A percentile compares a stretch with the other conserved stretches of the same genome.
phyloP scores from a whole-genome alignment of 2,113 vertebrate species.

The Ciconia stormi region DNA sequence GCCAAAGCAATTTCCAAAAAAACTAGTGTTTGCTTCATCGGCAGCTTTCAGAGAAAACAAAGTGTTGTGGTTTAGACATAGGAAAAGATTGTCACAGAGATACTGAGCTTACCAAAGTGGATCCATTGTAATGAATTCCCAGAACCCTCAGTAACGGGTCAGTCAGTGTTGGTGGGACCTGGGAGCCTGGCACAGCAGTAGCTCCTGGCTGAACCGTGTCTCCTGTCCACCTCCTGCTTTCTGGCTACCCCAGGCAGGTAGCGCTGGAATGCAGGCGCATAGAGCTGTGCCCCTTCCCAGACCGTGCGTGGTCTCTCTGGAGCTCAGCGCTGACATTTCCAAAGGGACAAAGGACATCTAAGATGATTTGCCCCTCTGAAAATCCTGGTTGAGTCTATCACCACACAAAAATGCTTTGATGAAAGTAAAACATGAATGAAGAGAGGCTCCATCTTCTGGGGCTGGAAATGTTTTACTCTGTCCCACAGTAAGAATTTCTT shows the following conservation, averaged over 20 bases:
- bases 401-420: not conserved
- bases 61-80: not conserved
- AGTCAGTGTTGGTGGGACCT: not conserved
- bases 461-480: not conserved
- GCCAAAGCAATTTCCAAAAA: not conserved
- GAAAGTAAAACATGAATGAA: not conserved
- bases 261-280: not conserved
- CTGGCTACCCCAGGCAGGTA: not conserved
- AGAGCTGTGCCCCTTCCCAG: not conserved
- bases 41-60: constrained; percentile 25
- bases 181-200: not conserved
- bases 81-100: not conserved
- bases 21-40: not conserved
- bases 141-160: not conserved
- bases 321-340: not conserved
- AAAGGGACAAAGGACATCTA: not conserved
- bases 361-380: not conserved
- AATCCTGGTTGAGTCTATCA: not conserved
- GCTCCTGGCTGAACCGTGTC: not conserved
- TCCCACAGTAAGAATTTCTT: not conserved
- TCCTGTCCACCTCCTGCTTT: not conserved
- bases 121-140: not conserved
- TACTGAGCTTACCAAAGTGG: not conserved
- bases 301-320: not conserved
- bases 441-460: not conserved